These are phyloP conservation scores for Megaceryle torquata DNA, from an alignment of 2,113 vertebrate species.

Conservation along the genomic window DNA sequence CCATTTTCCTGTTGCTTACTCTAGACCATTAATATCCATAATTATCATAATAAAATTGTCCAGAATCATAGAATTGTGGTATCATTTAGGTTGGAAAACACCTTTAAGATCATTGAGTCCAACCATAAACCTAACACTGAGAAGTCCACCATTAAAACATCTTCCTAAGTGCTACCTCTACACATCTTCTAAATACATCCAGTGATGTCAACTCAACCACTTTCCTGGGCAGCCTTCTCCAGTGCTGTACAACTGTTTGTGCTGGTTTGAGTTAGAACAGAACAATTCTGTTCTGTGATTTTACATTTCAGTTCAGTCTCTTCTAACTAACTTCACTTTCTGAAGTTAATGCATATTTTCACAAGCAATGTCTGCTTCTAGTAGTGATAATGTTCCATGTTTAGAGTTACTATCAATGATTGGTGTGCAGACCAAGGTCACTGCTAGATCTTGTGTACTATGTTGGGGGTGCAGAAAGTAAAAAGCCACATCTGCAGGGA, in stretches of 20 bases:
- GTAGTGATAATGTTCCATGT: no score
- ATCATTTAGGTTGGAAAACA: not conserved
- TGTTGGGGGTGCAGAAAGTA: no score
- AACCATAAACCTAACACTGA: not conserved
- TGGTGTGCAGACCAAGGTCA: no score
- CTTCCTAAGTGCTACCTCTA: not conserved
- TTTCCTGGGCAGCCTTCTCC: not conserved
- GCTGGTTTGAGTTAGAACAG: no score
- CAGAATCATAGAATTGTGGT: not conserved
- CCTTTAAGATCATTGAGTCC: not conserved
- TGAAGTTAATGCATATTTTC: no score
- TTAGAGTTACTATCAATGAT: no score
- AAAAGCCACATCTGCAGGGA: no score
- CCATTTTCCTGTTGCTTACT: not conserved
- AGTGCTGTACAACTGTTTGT: not conserved
- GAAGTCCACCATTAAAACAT: not conserved
- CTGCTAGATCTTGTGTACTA: no score
- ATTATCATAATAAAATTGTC: not conserved
- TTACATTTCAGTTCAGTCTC: no score
- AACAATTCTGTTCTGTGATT: no score
- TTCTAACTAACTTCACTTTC: no score
- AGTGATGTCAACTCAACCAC: not conserved
- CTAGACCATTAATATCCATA: not conserved
- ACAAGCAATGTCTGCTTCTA: no score
- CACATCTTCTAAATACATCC: not conserved